Base-by-base conservation (phyloP, 2,888 invertebrate genomes). In the Antitype chi region DNA sequence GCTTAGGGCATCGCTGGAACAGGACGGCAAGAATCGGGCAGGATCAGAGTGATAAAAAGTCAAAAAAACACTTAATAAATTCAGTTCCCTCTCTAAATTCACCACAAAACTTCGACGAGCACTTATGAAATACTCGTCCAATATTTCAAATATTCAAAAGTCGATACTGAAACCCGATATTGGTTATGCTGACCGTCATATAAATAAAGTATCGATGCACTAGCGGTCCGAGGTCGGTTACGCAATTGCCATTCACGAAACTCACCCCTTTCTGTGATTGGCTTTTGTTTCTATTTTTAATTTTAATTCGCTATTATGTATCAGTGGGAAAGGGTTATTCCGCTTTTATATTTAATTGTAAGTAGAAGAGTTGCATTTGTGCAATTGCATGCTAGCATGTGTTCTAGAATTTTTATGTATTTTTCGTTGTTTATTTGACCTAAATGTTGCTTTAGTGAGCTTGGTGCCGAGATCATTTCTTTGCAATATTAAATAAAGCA, bases 81-180 rank as follows among this genome's bases (percentile, higher is more conserved):
- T 52, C 11, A 43, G 15, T 32, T 32, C 13, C 15, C 28, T 52
- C 25, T 78, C 15, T 17, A 38, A 25, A 81, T 25, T 78, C 63
- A 73, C 32, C 25, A 43, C 52, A 59, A 68, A 76, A 66, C 55
- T 74, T 57, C 57, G 32, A 15, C 55, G n/a, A 49, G 38, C 60
- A 74, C 28, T 15, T 28, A 63, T 52, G 49, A 62, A 76, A 72
- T 28, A 62, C 60, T 64, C 71, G 66, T 74, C 38, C 72, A 68
- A 74, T 47, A 52, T 64, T 74, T 85, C 47, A 83, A 85, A 81
- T 76, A 82, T 82, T 83, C 57, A 85, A 71, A 83, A 85, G 62
- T 82, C 64, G 57, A 83, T 77, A 74, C 70, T 63, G 67, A 63
- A 72, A 81, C 67, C 67, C 71, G 82, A 72, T 83, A 74, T 85